Evolutionary conservation across 92 coral and sea anemone genomes (phyloP).

Genomic region (Siderastrea siderea): DNA sequence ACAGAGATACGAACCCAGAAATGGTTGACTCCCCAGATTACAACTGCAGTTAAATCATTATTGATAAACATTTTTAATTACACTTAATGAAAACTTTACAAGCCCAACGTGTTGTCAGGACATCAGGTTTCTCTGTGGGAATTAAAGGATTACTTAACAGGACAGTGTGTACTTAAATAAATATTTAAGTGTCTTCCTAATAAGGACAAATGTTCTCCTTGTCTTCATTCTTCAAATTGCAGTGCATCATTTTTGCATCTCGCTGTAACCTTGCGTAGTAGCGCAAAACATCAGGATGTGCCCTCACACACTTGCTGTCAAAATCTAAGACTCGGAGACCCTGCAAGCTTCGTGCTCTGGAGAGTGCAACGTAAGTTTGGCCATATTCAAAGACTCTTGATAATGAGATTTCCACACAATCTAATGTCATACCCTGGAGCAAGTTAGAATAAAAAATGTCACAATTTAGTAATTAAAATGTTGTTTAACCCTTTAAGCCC

Average conservation of each 20-base stretch:
- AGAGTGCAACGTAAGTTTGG: constrained; percentile 96
- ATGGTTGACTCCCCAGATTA: no score
- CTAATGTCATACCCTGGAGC: constrained; percentile 95
- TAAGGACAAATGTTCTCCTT: constrained; percentile 53
- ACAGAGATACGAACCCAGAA: no score
- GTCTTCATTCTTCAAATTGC: constrained; percentile 35
- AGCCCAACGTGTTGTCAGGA: no score
- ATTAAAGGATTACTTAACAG: no score
- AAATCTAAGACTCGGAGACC: constrained; percentile 94
- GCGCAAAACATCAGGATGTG: constrained; percentile 92
- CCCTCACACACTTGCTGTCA: constrained; percentile 91
- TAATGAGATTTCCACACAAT: constrained; percentile 95
- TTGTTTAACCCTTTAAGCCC: no score
- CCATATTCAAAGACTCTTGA: constrained; percentile 98
- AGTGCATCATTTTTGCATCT: constrained; percentile 60
- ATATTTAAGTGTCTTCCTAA: neutral
- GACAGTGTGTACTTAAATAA: neutral
- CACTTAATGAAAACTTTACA: no score
- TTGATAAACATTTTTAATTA: no score
- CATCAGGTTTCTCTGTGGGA: no score
- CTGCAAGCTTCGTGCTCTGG: constrained; percentile 93
- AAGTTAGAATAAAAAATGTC: neutral
- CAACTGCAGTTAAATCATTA: no score
- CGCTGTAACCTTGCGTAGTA: constrained; percentile 87
- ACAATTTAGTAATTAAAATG: no score